These are phyloP conservation scores for Grallaria varia DNA, from an alignment of 2,113 vertebrate species.

Conservation along the genomic window DNA sequence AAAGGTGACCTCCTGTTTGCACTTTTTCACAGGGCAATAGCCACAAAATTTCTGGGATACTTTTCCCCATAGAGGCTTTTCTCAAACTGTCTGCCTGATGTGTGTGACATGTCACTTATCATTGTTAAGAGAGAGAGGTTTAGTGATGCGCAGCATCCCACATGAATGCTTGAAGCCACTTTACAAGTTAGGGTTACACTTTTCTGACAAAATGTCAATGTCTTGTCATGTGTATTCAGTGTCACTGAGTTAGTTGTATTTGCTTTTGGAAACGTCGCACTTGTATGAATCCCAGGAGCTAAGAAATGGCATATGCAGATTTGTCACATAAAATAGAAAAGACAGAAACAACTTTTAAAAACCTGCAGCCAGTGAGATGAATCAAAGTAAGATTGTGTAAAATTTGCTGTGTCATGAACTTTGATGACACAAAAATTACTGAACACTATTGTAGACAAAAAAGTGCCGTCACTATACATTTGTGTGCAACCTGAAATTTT, in stretches of 20 bases:
- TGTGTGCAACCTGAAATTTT: not conserved
- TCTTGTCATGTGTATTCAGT: slow-evolving; percentile 36
- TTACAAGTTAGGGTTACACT: not conserved
- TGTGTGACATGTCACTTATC: not conserved
- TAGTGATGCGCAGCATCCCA: not conserved
- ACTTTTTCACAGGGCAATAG: not conserved
- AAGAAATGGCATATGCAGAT: not conserved
- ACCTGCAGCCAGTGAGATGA: not conserved
- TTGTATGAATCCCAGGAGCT: not conserved
- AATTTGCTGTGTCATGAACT: not conserved
- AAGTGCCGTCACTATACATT: rapidly evolving
- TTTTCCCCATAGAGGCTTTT: not conserved
- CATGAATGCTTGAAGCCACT: slow-evolving; percentile 38
- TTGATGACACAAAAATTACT: not conserved
- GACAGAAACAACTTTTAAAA: not conserved
- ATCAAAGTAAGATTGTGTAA: not conserved
- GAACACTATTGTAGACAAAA: not conserved
- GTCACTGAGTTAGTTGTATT: not conserved
- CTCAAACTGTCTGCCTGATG: not conserved
- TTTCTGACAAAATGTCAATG: slow-evolving; percentile 60
- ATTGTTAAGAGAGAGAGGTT: not conserved
- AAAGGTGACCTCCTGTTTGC: not conserved
- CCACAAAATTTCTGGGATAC: not conserved
- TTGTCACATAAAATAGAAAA: not conserved
- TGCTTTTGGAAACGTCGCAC: not conserved